Evolutionary conservation across 2,113 vertebrate species (phyloP).

Genomic region (Syrmaticus mikado): DNA sequence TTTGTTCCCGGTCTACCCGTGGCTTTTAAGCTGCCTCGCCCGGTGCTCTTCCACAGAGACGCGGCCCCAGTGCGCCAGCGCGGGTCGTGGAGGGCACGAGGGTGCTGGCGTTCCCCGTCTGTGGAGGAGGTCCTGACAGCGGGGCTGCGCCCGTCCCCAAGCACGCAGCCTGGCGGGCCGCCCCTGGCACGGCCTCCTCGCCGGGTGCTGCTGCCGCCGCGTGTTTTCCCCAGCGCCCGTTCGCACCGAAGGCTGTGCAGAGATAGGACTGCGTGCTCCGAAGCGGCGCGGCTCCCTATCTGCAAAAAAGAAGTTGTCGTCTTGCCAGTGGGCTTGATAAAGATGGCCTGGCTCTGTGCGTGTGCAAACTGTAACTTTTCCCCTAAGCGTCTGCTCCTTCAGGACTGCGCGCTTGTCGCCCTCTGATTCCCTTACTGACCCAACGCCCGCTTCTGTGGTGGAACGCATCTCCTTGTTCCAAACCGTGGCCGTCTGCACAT

Average conservation of each 20-base stretch:
- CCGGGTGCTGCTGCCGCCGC: rapidly evolving
- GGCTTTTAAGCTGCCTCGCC: not conserved
- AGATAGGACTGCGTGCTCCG: not conserved
- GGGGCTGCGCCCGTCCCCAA: not conserved
- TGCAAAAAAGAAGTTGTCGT: not conserved
- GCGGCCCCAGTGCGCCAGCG: rapidly evolving
- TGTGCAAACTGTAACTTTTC: not conserved
- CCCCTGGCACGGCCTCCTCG: rapidly evolving
- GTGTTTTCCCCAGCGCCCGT: rapidly evolving
- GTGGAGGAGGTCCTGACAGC: not conserved
- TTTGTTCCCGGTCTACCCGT: rapidly evolving
- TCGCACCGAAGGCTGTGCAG: rapidly evolving
- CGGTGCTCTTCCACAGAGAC: rapidly evolving
- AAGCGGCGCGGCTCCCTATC: rapidly evolving
- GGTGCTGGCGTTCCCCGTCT: rapidly evolving
- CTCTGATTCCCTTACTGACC: rapidly evolving
- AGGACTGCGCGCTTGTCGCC: rapidly evolving
- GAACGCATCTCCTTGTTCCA: not conserved
- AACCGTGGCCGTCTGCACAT: not conserved
- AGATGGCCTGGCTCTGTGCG: not conserved
- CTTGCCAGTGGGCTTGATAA: not conserved
- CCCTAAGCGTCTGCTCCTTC: rapidly evolving
- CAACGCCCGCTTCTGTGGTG: not conserved
- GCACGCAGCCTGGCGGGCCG: not conserved
- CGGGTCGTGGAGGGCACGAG: rapidly evolving